Evolutionary conservation across 2,888 invertebrate genomes (phyloP).

Genomic region (Tinea pellionella): DNA sequence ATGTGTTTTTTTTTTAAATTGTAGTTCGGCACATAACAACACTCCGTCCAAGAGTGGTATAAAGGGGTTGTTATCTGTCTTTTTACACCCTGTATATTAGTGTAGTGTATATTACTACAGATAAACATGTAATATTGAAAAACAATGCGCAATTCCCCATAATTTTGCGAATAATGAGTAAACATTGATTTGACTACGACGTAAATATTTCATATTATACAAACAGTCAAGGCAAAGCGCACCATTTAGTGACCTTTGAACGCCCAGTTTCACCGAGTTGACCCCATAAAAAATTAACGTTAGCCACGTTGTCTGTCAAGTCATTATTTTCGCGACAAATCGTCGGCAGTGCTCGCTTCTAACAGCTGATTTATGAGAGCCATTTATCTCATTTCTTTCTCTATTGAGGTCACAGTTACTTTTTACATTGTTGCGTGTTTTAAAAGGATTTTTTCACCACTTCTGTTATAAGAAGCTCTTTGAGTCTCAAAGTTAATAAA

Average conservation of each 20-base stretch:
- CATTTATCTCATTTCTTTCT: conserved; percentile 46
- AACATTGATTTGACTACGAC: not conserved
- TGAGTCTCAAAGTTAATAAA: too few species aligned
- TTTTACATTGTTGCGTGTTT: conserved; percentile 20
- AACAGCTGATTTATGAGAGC: conserved; percentile 42
- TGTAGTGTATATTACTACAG: too few species aligned
- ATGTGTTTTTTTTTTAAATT: too few species aligned
- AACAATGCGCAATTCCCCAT: not conserved
- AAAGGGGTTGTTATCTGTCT: too few species aligned
- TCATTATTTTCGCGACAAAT: conserved; percentile 42
- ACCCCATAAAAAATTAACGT: conserved; percentile 22
- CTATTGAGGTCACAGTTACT: conserved; percentile 22
- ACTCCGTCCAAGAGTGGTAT: too few species aligned
- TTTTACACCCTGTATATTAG: too few species aligned
- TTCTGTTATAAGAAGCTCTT: too few species aligned
- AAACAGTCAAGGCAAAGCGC: not conserved
- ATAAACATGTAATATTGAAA: too few species aligned
- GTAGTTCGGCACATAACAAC: too few species aligned
- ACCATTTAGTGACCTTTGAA: not conserved
- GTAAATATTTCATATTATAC: not conserved
- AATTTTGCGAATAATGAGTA: not conserved
- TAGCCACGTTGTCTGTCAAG: conserved; percentile 32
- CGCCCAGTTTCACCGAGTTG: conserved; percentile 20
- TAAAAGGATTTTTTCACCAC: not conserved
- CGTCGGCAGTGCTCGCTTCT: conserved; percentile 25